Evolutionary conservation across 2,113 vertebrate genomes (phyloP).

Genomic region (Myodes glareolus): DNA sequence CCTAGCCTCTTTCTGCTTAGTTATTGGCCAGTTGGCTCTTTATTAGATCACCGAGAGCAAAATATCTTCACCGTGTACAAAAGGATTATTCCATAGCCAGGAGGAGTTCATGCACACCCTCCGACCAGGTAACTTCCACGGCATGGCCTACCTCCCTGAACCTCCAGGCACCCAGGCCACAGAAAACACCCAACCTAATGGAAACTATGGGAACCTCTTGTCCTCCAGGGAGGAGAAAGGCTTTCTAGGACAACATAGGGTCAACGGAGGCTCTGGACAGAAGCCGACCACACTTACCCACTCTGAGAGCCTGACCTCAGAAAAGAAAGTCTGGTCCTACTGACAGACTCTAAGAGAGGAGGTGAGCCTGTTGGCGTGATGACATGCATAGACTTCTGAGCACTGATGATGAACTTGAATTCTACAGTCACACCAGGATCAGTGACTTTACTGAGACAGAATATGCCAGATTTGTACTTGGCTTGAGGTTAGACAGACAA

Average conservation of each 20-base stretch:
- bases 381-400: not conserved
- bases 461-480: not conserved
- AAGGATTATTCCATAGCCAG: not conserved
- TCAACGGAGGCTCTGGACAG: not conserved
- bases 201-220: not conserved
- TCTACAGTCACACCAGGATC: not conserved
- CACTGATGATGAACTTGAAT: not conserved
- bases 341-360: not conserved
- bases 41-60: not conserved
- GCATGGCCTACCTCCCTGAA: not conserved
- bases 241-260: not conserved
- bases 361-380: rapidly evolving
- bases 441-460: not conserved
- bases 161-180: not conserved
- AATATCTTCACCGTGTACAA: not conserved
- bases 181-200: not conserved
- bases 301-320: not conserved
- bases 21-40: not conserved
- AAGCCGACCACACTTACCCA: not conserved
- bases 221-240: not conserved
- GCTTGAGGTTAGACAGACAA: not conserved
- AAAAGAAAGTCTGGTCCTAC: not conserved
- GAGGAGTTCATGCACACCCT: rapidly evolving
- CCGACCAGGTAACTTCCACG: no score
- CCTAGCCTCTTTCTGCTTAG: not conserved